A percentile compares a stretch with the other conserved stretches of the same genome.
Conservation (phyloP, 2,113 vertebrate species). For the Phylloscopus trochilus region DNA sequence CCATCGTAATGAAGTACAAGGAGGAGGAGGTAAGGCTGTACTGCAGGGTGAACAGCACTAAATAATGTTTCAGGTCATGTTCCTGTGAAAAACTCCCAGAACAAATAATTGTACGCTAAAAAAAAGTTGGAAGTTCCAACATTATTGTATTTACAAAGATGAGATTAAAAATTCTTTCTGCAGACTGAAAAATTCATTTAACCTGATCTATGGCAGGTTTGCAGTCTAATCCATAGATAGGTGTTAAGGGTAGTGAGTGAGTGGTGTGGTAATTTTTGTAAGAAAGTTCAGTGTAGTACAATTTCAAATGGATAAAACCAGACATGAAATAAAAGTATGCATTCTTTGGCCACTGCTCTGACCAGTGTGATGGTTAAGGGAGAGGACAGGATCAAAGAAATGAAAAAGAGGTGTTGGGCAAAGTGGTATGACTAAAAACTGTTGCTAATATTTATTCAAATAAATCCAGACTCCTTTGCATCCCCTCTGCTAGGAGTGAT, state of each 20-base stretch:
- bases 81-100: background rate
- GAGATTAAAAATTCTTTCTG: background rate
- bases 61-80: background rate
- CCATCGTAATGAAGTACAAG: background rate
- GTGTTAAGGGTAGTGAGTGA: background rate
- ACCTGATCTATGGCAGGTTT: background rate
- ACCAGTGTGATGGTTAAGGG: background rate
- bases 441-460: background rate
- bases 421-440: background rate
- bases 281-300: background rate
- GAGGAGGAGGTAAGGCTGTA: background rate
- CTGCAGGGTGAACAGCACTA: background rate
- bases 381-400: background rate
- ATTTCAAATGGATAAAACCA: constrained; percentile 46
- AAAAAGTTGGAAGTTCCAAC: background rate
- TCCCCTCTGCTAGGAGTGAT: background rate
- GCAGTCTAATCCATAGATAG: background rate
- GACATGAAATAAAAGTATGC: background rate
- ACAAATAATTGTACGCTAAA: background rate
- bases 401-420: background rate
- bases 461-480: background rate
- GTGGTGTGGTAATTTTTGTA: constrained; percentile 53
- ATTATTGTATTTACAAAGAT: background rate
- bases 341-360: background rate
- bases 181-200: background rate